phyloP scores from a whole-genome alignment of 2,797 vertebrate genomes.

The Erethizon dorsatum region DNA sequence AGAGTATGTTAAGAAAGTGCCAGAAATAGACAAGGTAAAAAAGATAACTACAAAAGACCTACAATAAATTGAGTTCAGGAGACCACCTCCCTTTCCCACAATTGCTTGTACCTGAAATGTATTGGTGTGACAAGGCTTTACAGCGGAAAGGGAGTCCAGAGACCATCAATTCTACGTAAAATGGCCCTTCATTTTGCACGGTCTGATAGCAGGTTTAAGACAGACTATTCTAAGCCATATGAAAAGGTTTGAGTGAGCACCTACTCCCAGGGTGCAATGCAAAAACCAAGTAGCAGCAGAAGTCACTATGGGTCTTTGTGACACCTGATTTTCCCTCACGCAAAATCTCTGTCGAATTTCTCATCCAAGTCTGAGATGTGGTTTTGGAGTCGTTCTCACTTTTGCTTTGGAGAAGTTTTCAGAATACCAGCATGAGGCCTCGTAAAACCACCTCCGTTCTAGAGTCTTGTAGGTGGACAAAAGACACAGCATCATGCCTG shows the following conservation, averaged over 20 bases:
- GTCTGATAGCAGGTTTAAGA: neutral
- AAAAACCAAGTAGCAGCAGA: neutral
- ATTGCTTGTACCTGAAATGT: neutral
- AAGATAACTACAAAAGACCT: neutral
- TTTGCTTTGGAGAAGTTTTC: neutral
- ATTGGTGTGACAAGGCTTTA: neutral
- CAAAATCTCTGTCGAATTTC: neutral
- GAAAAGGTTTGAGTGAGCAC: neutral
- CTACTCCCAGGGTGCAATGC: neutral
- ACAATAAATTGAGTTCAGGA: neutral
- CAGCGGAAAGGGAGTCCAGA: neutral
- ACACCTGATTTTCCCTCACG: rapidly evolving
- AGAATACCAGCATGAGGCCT: neutral
- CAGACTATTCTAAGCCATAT: neutral
- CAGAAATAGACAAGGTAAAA: neutral
- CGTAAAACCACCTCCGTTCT: neutral
- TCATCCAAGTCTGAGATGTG: neutral
- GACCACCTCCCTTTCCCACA: neutral
- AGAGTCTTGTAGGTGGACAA: neutral
- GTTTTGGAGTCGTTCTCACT: neutral
- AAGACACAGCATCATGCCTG: neutral
- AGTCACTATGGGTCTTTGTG: neutral
- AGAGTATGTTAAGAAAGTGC: neutral
- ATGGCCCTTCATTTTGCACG: neutral
- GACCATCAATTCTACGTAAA: neutral